Evolutionary conservation across 1,140 invertebrate species (phyloP), one percentile per base, ranked within the genome.

Genomic region (Macrobrachium rosenbergii): DNA sequence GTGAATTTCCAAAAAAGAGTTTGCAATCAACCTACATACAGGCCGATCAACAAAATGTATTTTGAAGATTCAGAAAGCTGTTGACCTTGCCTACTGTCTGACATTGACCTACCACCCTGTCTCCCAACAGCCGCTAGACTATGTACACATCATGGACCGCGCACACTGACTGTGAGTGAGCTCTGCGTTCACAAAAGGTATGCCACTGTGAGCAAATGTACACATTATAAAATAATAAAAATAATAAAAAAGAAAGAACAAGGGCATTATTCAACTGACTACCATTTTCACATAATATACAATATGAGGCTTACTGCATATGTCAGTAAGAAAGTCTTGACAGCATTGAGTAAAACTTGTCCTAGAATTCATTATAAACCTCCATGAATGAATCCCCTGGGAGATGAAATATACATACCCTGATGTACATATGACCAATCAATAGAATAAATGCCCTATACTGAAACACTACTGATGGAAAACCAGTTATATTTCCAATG

Each of bases 121-220:
- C 82, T 84, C 82, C 82, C 69, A 77, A 84, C 82, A 84, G 73
- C 82, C 75, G 58, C 82, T 84, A 84, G 82, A 84, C 82, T 84
- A 84, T 84, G 82, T 84, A 84, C 82, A 84, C 73, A 77, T 84
- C 82, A 84, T 84, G 82, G 82, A 84, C 82, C 82, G 82, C 82
- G 82, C 82, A 84, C 82, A 84, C 82, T 84, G 82, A 78, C 82
- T 84, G 82, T 84, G 82, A 84, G 82, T 84, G 82, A 84, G 82
- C 82, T 84, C 82, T 84, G 82, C 82, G 75, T 84, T 84, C 82
- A 84, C 82, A 84, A 84, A 84, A 52, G 82, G 82, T 77, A 84
- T 84, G 82, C 82, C 75, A 84, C 82, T 84, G 75, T 84, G 82
- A 84, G 82, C 82, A 84, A 84, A 84, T 84, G 73, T 84, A 84